Evolutionary conservation across 2,888 invertebrate genomes (phyloP), one percentile per base, ranked within the genome.

Genomic region (Daptonema setosum): DNA sequence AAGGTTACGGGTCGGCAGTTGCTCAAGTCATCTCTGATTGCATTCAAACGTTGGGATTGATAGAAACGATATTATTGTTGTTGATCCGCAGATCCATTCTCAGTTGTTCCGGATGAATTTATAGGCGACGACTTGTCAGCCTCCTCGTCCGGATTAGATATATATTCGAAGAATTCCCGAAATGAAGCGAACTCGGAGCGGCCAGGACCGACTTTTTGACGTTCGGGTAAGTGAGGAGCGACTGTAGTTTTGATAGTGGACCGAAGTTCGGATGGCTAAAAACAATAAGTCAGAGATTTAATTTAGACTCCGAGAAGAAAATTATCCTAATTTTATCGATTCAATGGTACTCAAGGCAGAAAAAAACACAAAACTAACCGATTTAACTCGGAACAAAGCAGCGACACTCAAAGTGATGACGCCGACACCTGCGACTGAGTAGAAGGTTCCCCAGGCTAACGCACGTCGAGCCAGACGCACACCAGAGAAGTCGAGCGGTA

Each of bases 401-500:
- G n/a, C 45, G n/a, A 45, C 3, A 17, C n/a, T 22, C n/a, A 45
- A 3, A 17, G 45, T 14, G 22, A 45, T 45, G 17, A 45, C n/a
- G 3, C 11, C 8, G 56, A 87, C 85, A 1, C 88, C 88, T 41
- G 82, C 75, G n/a, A 87, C 74, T 0, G 90, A 86, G 73, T 84
- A 87, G 0, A 87, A 62, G 0, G 85, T 83, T 1, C 87, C 90
- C 83, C 85, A 83, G 8, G 83, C 83, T 0, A 91, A 75, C 0
- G 91, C 91, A 68, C 85, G 77, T 55, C 84, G 62, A 1, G 90
- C 90, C 58, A 90, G 74, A 51, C 75, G 70, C 2, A 81, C 80
- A 22, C 87, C 88, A 58, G 41, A 11, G 11, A 14, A 20, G 41
- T 41, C 41, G 11, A n/a, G n/a, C n/a, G n/a, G n/a, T n/a, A n/a